Evolutionary conservation across 2,888 invertebrate species (phyloP).

Genomic region (Tachina fera): DNA sequence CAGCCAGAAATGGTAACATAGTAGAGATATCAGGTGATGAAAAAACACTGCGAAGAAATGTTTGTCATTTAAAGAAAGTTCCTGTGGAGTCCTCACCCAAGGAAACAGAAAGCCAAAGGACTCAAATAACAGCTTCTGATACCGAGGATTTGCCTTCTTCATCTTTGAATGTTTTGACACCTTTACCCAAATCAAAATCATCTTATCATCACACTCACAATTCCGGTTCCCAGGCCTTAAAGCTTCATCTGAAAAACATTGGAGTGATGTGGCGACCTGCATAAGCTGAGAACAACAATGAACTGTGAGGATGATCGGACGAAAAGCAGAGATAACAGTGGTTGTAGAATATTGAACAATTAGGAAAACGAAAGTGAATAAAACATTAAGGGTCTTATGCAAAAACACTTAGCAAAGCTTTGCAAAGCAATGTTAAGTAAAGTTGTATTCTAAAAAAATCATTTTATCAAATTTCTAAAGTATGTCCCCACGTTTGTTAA

Average conservation of each 20-base stretch:
- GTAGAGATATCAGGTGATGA: conserved; percentile 44
- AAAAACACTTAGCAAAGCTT: no score
- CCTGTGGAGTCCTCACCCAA: conserved; percentile 27
- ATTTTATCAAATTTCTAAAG: no score
- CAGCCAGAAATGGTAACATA: conserved; percentile 59
- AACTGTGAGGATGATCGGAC: no score
- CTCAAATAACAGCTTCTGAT: conserved; percentile 44
- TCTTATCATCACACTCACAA: conserved; percentile 20
- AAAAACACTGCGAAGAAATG: conserved; percentile 50
- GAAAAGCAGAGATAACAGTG: background rate
- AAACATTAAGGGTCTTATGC: no score
- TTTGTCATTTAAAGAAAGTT: conserved; percentile 54
- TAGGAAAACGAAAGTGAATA: background rate
- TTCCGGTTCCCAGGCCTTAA: conserved; percentile 54
- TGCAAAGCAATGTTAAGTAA: no score
- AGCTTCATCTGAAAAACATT: conserved; percentile 65
- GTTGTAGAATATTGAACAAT: conserved; percentile 1
- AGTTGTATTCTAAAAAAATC: no score
- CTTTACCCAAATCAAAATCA: conserved; percentile 45
- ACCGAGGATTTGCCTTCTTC: conserved; percentile 47
- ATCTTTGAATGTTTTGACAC: conserved; percentile 36
- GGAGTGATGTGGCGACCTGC: conserved; percentile 65
- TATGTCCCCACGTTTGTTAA: no score
- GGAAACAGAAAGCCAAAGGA: conserved; percentile 38
- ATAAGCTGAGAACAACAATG: conserved; percentile 14